These are phyloP conservation scores for Strix uralensis DNA, from an alignment of 2,113 vertebrate species.

Conservation along the genomic window DNA sequence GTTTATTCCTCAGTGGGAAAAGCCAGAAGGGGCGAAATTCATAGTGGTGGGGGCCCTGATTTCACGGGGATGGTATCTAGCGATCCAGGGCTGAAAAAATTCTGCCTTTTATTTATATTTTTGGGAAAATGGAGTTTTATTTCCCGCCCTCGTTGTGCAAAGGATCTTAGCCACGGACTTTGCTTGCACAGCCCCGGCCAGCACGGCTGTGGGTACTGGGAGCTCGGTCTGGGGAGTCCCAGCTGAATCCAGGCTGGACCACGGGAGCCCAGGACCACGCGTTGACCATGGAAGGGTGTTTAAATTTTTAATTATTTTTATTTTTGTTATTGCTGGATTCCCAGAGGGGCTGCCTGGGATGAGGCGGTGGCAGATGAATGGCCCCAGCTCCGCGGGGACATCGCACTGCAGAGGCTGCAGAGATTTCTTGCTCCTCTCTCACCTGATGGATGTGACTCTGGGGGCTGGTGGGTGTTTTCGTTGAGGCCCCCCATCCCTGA, in stretches of 20 bases:
- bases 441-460: fast-evolving
- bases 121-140: not conserved
- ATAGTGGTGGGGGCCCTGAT: no score
- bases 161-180: fast-evolving
- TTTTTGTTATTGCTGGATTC: not conserved
- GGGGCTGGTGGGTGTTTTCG: not conserved
- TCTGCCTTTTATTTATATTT: not conserved
- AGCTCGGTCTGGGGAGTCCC: not conserved
- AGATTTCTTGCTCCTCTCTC: not conserved
- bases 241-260: fast-evolving
- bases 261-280: fast-evolving
- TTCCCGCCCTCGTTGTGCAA: not conserved
- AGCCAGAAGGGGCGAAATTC: not conserved
- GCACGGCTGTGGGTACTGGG: not conserved
- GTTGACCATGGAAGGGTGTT: fast-evolving
- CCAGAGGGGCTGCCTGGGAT: not conserved
- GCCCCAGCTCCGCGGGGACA: not conserved
- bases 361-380: fast-evolving
- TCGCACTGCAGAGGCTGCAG: not conserved
- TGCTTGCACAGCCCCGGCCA: not conserved
- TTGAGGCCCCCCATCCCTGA: fast-evolving
- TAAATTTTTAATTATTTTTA: not conserved
- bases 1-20: not conserved
- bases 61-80: fast-evolving
- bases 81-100: not conserved